Conservation (phyloP, 2,888 invertebrate genomes). For the Acleris literana region DNA sequence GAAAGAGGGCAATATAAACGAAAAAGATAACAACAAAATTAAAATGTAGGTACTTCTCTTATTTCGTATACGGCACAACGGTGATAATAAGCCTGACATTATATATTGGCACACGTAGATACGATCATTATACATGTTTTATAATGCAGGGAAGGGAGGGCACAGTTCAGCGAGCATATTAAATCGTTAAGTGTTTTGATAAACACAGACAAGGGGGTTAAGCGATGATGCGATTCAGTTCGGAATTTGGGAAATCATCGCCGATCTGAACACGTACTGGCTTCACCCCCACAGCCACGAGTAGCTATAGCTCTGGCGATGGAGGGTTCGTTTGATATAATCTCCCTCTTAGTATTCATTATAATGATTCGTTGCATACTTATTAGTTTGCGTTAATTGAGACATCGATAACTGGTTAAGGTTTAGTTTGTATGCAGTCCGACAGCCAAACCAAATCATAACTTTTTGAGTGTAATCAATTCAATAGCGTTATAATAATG, state of each 20-base stretch:
- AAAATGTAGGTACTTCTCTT: too few relatives aligned
- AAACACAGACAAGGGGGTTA: conserved; percentile 77
- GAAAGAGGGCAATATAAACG: conserved; percentile 41
- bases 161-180: conserved; percentile 76
- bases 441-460: too few relatives aligned
- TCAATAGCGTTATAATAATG: background rate
- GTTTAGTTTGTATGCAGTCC: background rate
- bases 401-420: conserved; percentile 5
- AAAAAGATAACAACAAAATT: conserved; percentile 22
- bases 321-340: conserved; percentile 22
- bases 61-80: conserved; percentile 29
- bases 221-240: conserved; percentile 71
- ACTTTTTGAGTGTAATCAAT: too few relatives aligned
- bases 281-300: conserved; percentile 8
- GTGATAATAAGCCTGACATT: conserved; percentile 48
- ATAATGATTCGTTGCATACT: conserved; percentile 19
- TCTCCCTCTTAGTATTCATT: conserved; percentile 25
- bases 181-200: conserved; percentile 83
- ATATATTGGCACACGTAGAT: conserved; percentile 49
- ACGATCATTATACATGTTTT: conserved; percentile 36
- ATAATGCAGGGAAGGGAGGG: conserved; percentile 56
- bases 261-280: conserved; percentile 38
- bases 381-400: conserved; percentile 9
- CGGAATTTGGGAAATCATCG: conserved; percentile 74
- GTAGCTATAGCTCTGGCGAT: conserved; percentile 3